Base-by-base conservation (phyloP, 2,888 invertebrate genomes). In the Chalcis sispes region DNA sequence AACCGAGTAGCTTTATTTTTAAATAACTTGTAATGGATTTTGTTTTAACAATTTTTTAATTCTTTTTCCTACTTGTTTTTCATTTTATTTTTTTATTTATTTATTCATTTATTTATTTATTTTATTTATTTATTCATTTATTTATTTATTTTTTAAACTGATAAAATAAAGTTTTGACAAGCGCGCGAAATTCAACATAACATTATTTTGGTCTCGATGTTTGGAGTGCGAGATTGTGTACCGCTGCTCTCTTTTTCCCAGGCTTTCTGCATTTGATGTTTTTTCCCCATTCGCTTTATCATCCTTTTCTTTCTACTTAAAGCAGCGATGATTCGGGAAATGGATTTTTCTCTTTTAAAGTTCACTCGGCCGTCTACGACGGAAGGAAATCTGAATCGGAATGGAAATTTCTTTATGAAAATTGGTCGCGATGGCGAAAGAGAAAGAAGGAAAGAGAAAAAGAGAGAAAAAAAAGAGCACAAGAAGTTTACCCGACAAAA, bases 351-450 rank as follows among this genome's bases (percentile, higher is more conserved):
- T 46, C 36, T 29, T 29, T 7, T 0, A 4, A 48, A 62, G 15
- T 23, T 2, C 15, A n/a, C 27, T 50, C 29, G n/a, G 54, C 32
- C 18, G 32, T 48, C 56, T 23, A 25, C n/a, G n/a, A 13, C 48
- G 59, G 27, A 56, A 64, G 46, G 42, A 72, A 62, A 50, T 71
- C 52, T 20, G 54, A 54, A 42, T 40, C 29, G 48, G 27, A 25
- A 48, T 72, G 72, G 56, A 64, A 72, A 64, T 64, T 72, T 61
- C 52, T 73, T 48, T 27, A 54, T 23, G 71, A 72, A 72, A 72
- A 72, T 58, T 48, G 56, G 10, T 65, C 20, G 29, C 42, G 42
- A 42, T 15, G 32, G 15, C 42, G 42, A 42, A 42, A 42, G 18
- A 20, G 18, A 18, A 20, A 36, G 10, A 36, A 36, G 36, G 36